Evolutionary conservation across 2,888 invertebrate species (phyloP), one percentile per base, ranked within the genome.

Genomic region (Timema cristinae): DNA sequence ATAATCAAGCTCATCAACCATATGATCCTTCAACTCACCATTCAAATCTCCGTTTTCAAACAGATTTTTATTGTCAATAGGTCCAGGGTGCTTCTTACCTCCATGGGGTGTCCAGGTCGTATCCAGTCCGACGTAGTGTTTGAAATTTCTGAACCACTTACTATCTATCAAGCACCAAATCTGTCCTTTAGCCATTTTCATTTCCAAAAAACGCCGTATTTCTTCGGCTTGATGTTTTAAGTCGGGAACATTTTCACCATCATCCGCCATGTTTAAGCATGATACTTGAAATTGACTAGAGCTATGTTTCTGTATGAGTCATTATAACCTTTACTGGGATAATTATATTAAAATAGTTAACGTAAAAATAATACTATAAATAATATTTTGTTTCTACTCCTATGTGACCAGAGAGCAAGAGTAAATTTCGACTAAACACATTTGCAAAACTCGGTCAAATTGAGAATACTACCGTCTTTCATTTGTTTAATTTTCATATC

Each of bases 1-100:
- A 76, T 83, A 85, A 76, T 85, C 84, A 8, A 82, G 73, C 61
- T 83, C 82, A 77, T 85, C 85, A 47, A 82, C 80, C 16, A 85
- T 77, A 73, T 82, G 80, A 59, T 82, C 82, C 74, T 82, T 81
- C 63, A 85, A 77, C 48, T 77, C 76, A 8, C 75, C 76, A 67
- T 73, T 74, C 66, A 75, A 74, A 70, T 73, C 78, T 69, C 77
- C 76, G 78, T 32, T 32, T 32, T 63, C n/a, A 74, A 75, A 73
- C 66, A 71, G 66, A 16, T 80, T 78, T 9, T 77, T 75, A 75
- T 84, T 84, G 73, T 84, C 83, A 71, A 84, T 81, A 6, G 83
- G 82, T 9, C 83, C 84, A 10, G 84, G 84, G 74, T 81, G 80
- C n/a, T 68, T 61, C 10, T 61, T 61, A 7, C 7, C 16, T 10